Base-by-base conservation (phyloP, 1,140 invertebrate genomes). In the Holotrichia oblita region DNA sequence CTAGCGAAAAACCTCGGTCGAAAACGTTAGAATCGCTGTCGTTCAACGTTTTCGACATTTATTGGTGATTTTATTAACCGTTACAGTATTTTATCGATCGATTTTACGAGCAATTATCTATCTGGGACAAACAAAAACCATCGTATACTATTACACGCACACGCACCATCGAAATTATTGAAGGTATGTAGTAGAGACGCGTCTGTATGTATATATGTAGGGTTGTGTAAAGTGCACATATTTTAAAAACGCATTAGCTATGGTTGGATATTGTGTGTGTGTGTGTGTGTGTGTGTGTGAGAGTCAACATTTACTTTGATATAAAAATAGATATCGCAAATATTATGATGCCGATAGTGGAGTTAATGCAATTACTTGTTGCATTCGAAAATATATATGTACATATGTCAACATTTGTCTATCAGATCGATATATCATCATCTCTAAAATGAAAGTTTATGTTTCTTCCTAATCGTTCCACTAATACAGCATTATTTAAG, bases 41-140 rank as follows among this genome's bases (percentile, higher is more conserved):
- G 14, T 55, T 55, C 48, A 55, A 55, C 48, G 48, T 55, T 55
- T 55, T 55, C 48, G 48, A 55, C 48, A 14, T 55, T 55, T 55
- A 55, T 55, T 55, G 48, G 48, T 17, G 48, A 55, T 55, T 55
- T 55, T 55, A 55, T 55, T 55, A 55, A 17, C 48, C 48, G 48
- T 55, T 55, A 55, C 48, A 17, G 27, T 7, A 6, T 17, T 55
- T 55, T 55, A 55, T 55, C 17, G 48, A 55, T 55, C 48, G 48
- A 17, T 55, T 55, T 55, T 55, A 55, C 48, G 48, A 55, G 48
- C 48, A 55, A 55, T 55, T 55, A 55, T 55, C 48, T 55, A 55
- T 55, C 14, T 55, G 48, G 48, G 48, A 55, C 48, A 55, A 55
- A 55, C 48, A 55, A 55, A 55, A 55, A 55, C 48, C 44, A n/a